A percentile compares a stretch with the other conserved stretches of the same genome.
These are phyloP conservation scores for Erebia epiphron DNA, from an alignment of 2,888 invertebrate genomes.

Conservation along the genomic window DNA sequence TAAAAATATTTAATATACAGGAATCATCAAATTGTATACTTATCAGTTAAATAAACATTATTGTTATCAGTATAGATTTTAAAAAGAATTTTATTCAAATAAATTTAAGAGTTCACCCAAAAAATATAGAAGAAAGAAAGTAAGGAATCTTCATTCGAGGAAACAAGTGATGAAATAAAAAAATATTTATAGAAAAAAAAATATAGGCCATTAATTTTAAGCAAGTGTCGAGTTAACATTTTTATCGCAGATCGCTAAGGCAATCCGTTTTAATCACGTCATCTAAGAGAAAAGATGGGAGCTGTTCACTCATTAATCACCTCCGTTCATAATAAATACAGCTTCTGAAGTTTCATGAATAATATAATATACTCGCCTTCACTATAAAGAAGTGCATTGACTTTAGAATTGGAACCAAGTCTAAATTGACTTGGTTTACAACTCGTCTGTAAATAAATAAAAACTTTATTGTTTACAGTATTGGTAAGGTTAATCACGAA, in stretches of 20 bases:
- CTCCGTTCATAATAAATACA: conserved; percentile 43
- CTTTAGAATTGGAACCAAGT: background rate
- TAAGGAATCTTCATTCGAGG: no score
- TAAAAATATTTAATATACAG: no score
- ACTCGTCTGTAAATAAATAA: no score
- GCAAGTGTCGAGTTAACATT: conserved; percentile 43
- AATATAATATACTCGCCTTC: background rate
- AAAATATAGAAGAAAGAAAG: conserved; percentile 15
- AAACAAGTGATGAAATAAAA: no score
- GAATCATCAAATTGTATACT: no score
- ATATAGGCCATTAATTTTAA: conserved; percentile 34
- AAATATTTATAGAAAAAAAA: conserved; percentile 10
- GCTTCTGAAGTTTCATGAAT: conserved; percentile 13
- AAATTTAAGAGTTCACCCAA: conserved; percentile 13
- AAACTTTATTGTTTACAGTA: no score
- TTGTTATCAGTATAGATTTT: no score
- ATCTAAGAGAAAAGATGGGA: conserved; percentile 49
- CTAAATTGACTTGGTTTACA: background rate
- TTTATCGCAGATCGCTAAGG: conserved; percentile 43
- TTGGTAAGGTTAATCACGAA: no score
- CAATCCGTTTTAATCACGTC: conserved; percentile 49
- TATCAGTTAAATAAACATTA: no score
- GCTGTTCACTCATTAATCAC: conserved; percentile 46
- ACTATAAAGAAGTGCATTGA: background rate
- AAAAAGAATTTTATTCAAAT: background rate